Base-by-base conservation (phyloP, 2,888 invertebrate genomes). In the Sphaerophoria rueppellii region DNA sequence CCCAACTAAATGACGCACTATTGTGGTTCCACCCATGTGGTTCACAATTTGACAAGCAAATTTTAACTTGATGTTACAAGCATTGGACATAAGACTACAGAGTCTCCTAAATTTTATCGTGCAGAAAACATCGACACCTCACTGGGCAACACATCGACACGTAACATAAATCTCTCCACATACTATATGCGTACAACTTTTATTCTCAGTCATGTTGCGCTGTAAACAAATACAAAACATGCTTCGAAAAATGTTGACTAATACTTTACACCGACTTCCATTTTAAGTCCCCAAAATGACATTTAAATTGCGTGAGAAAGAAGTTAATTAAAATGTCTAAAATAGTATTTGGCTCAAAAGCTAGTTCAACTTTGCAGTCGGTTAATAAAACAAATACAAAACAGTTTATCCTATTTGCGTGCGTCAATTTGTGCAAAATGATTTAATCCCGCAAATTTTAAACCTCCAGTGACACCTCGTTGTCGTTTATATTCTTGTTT, bases 241-340 rank as follows among this genome's bases (percentile, higher is more conserved):
- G 63, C 50, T 65, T 37, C 14, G 12, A 65, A 16, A 35, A 24
- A 58, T 50, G 50, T 60, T 32, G 61, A 71, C 70, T 32, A 40
- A 12, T 16, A n/a, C 37, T 43, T 7, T 34, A 55, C 37, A 11
- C 32, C 43, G n/a, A 50, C 40, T 58, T 40, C n/a, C n/a, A 24
- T 54, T 35, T 24, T 14, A 63, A 55, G 50, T 63, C 48, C 48
- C 48, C 52, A 48, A 65, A 58, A 58, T 78, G 73, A 78, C 82
- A 58, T 78, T 78, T 78, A 63, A 82, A 82, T 78, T 70, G 70
- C 82, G 74, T 78, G 82, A 82, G 82, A 78, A 78, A 52, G 48
- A 50, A 74, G 57, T 65, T 78, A 82, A 82, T 82, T 82, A 82
- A 82, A 78, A 54, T 70, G 73, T 65, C 77, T 34, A 24, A 14